Percentiles rank a stretch among this genome's conserved stretches.
phyloP scores from a whole-genome alignment of 2,113 vertebrate species.

The Hassar affinis region DNA sequence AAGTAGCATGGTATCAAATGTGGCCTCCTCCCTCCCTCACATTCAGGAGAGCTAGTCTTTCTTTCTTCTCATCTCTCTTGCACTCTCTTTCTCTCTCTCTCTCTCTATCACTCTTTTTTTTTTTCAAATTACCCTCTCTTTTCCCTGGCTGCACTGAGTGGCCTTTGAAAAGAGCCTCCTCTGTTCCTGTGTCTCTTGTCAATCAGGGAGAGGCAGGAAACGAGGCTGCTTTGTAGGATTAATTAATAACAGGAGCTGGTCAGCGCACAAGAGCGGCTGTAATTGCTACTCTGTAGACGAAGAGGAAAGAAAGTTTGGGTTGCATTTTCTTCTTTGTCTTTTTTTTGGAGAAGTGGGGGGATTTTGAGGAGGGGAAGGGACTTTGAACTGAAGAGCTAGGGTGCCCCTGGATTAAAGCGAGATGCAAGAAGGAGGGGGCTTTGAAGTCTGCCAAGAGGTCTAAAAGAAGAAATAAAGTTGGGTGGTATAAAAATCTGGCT shows the following conservation, averaged over 20 bases:
- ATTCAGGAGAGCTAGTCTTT: slow-evolving; percentile 74
- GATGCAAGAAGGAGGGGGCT: slow-evolving; percentile 81
- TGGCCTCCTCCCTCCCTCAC: slow-evolving; percentile 83
- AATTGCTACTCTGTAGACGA: slow-evolving; percentile 89
- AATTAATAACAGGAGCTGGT: slow-evolving; percentile 98
- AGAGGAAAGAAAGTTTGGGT: slow-evolving; percentile 88
- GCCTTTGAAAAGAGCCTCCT: slow-evolving; percentile 87
- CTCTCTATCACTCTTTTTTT: slow-evolving; percentile 49
- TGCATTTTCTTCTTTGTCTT: slow-evolving; percentile 74
- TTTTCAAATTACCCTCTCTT: slow-evolving; percentile 62
- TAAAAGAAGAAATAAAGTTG: slow-evolving; percentile 87
- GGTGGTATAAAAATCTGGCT: slow-evolving; percentile 85
- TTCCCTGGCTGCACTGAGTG: slow-evolving; percentile 83
- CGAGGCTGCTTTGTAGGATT: slow-evolving; percentile 97
- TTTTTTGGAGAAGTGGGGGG: slow-evolving; percentile 64
- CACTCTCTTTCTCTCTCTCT: background rate
- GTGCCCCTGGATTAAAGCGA: slow-evolving; percentile 95
- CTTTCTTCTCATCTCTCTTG: slow-evolving; percentile 81
- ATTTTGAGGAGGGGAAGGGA: slow-evolving; percentile 86
- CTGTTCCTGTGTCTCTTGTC: slow-evolving; percentile 89
- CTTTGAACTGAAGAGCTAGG: slow-evolving; percentile 95
- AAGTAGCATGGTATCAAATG: slow-evolving; percentile 89
- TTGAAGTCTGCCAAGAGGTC: slow-evolving; percentile 96
- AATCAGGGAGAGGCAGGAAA: slow-evolving; percentile 95
- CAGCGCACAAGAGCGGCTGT: slow-evolving; percentile 84